Percentiles rank a stretch among this genome's conserved stretches.
phyloP scores from a whole-genome alignment of 2,888 invertebrate species.

The Bellardia bayeri region DNA sequence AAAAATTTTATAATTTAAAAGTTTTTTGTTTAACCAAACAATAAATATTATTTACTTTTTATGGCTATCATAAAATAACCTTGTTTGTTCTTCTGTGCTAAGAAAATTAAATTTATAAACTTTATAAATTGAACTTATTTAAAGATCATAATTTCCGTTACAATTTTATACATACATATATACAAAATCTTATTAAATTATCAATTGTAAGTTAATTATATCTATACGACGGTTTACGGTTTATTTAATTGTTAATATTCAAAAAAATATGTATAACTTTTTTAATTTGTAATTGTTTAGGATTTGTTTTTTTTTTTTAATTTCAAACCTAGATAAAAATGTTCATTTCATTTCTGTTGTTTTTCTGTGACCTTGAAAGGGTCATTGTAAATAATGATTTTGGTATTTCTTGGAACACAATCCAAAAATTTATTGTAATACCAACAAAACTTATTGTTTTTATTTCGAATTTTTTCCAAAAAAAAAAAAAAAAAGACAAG shows the following conservation, averaged over 20 bases:
- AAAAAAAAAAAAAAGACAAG: constrained; percentile 22
- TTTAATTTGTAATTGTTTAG: too few species aligned
- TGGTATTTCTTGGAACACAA: not conserved
- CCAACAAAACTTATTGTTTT: not conserved
- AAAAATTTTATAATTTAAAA: constrained; percentile 14
- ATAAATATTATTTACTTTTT: constrained; percentile 7
- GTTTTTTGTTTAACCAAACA: constrained; percentile 23
- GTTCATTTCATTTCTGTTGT: constrained; percentile 31
- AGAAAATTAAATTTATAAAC: not conserved
- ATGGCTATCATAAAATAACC: not conserved
- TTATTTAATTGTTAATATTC: constrained; percentile 1
- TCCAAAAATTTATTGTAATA: not conserved
- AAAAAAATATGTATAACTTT: too few species aligned
- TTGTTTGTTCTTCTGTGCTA: not conserved
- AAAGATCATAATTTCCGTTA: not conserved
- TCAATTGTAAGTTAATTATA: not conserved
- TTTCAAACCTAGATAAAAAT: not conserved
- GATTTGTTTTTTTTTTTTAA: too few species aligned
- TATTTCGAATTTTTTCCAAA: not conserved
- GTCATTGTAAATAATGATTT: constrained; percentile 17
- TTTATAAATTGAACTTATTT: not conserved
- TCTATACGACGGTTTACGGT: not conserved
- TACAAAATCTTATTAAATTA: not conserved
- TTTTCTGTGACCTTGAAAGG: constrained; percentile 61
- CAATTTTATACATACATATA: not conserved